Conservation (phyloP, 2,797 vertebrate species). For the Psittacula derbiana region DNA sequence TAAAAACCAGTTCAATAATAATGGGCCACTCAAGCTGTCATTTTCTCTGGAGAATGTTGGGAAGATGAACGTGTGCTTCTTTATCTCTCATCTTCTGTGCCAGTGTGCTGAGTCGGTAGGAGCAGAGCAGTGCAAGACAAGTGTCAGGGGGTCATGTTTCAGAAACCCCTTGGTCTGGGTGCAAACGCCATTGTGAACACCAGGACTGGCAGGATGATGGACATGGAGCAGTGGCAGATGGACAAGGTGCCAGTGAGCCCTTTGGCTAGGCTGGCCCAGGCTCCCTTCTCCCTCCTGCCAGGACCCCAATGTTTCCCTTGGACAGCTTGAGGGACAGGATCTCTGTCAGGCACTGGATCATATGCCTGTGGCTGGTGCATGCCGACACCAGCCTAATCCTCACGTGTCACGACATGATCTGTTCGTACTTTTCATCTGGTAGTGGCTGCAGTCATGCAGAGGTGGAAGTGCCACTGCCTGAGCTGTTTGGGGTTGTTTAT, state of each 20-base stretch:
- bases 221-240: not conserved
- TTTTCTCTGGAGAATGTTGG: not conserved
- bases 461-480: not conserved
- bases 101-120: not conserved
- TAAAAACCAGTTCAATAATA: conserved; percentile 60
- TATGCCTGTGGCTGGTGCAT: accelerated
- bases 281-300: not conserved
- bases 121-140: not conserved
- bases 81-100: not conserved
- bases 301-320: not conserved
- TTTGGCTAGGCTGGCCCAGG: not conserved
- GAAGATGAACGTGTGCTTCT: not conserved
- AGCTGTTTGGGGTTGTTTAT: not conserved
- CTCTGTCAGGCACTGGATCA: accelerated
- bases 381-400: not conserved
- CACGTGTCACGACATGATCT: not conserved
- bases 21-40: conserved; percentile 33
- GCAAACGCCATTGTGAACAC: not conserved
- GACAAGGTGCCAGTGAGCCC: not conserved
- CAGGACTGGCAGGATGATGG: accelerated
- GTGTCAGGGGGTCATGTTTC: accelerated
- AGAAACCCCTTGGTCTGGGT: not conserved
- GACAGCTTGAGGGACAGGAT: accelerated
- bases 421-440: not conserved
- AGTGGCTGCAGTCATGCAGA: accelerated